These are phyloP conservation scores for Scaptomyza montana DNA, from an alignment of 1,140 invertebrate genomes.

Conservation along the genomic window DNA sequence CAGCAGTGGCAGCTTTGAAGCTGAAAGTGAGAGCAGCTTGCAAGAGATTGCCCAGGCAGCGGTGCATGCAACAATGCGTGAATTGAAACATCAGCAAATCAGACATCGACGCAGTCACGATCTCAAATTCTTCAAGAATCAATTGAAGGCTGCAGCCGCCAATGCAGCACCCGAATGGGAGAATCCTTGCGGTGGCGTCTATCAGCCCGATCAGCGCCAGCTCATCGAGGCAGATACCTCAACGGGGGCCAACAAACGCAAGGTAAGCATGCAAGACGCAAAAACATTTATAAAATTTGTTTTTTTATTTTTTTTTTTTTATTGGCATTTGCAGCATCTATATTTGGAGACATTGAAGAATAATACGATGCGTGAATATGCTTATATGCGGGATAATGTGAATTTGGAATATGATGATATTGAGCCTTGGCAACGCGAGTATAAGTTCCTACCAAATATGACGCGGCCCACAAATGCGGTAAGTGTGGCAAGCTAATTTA, in stretches of 20 bases:
- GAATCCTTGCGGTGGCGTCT: constrained; percentile 68
- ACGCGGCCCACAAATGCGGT: constrained; percentile 61
- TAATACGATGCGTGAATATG: constrained; percentile 51
- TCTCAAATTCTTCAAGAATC: constrained; percentile 37
- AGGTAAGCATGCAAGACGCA: constrained; percentile 29
- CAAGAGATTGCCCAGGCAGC: constrained; percentile 60
- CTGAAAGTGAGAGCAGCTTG: constrained; percentile 54
- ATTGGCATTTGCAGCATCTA: constrained; percentile 44
- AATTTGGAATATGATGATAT: constrained; percentile 55
- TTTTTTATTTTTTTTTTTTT: no score
- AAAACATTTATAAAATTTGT: no score
- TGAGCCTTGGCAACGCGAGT: constrained; percentile 58
- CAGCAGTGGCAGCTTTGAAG: constrained; percentile 4
- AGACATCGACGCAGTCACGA: constrained; percentile 61
- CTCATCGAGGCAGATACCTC: constrained; percentile 10
- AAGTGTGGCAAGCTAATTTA: constrained; percentile 39
- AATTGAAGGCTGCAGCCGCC: constrained; percentile 1
- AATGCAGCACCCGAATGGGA: constrained; percentile 56
- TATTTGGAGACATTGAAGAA: constrained; percentile 40
- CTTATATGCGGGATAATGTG: constrained; percentile 32
- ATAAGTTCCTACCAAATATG: constrained; percentile 77
- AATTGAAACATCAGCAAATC: constrained; percentile 51
- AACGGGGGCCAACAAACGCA: constrained; percentile 51
- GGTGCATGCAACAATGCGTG: constrained; percentile 37
- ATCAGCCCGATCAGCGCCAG: constrained; percentile 21